phyloP scores from a whole-genome alignment of 2,888 invertebrate genomes.

The Lucinisca nassula region DNA sequence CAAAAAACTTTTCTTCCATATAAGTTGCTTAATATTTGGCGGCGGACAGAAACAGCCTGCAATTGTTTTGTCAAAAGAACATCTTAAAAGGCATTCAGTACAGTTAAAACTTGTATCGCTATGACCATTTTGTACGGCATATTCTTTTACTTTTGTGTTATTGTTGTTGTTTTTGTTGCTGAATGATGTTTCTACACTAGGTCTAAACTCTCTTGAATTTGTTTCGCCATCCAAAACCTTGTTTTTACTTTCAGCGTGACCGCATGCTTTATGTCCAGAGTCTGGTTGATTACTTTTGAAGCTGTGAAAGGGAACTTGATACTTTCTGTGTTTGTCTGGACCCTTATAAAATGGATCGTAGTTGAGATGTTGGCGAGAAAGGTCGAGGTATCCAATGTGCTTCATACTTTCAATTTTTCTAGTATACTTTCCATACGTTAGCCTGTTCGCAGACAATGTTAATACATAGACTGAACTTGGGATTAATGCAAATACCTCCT shows the following conservation, averaged over 20 bases:
- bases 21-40: neutral
- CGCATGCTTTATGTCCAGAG: neutral
- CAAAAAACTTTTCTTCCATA: neutral
- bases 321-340: too few relatives aligned
- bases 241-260: neutral
- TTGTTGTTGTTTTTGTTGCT: neutral
- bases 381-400: conserved; percentile 28
- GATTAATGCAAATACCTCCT: conserved; percentile 8
- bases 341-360: conserved; percentile 46
- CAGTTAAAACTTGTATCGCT: neutral
- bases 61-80: neutral
- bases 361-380: conserved; percentile 58
- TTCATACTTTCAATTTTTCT: neutral
- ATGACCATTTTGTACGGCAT: neutral
- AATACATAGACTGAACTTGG: conserved; percentile 31
- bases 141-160: neutral
- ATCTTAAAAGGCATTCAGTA: neutral
- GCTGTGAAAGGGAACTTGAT: neutral
- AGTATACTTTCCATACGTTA: conserved; percentile 36
- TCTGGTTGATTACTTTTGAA: neutral
- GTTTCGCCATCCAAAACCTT: neutral
- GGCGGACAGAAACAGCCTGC: neutral
- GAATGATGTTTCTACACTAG: neutral
- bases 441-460: conserved; percentile 53
- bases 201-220: neutral